A percentile compares a stretch with the other conserved stretches of the same genome.
phyloP scores from a whole-genome alignment of 2,888 invertebrate genomes.

The Melipona beecheii region DNA sequence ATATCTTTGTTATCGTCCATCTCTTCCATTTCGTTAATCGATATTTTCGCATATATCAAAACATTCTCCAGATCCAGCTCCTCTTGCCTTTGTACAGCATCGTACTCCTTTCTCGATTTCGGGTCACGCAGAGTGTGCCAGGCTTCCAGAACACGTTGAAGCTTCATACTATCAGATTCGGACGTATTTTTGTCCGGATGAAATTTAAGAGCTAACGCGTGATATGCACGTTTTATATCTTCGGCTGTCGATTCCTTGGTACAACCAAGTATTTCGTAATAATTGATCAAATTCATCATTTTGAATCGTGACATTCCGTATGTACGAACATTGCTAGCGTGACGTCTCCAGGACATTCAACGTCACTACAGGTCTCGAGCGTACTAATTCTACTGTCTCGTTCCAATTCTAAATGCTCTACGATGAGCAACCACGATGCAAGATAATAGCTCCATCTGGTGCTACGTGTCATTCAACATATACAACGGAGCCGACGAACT shows the following conservation, averaged over 20 bases:
- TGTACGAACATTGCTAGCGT: neutral
- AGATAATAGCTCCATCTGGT: no score
- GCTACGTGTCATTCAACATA: no score
- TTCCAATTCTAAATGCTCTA: no score
- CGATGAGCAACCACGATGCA: no score
- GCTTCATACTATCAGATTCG: slow-evolving; percentile 79
- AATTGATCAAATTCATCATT: slow-evolving; percentile 75
- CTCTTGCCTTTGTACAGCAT: slow-evolving; percentile 86
- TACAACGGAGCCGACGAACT: no score
- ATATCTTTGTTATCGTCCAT: slow-evolving; percentile 80
- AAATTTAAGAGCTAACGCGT: slow-evolving; percentile 85
- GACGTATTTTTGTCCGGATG: slow-evolving; percentile 87
- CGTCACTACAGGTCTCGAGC: no score
- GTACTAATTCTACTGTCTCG: no score
- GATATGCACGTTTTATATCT: slow-evolving; percentile 88
- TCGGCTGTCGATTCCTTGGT: slow-evolving; percentile 85
- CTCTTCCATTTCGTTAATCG: slow-evolving; percentile 84
- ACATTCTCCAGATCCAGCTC: slow-evolving; percentile 85
- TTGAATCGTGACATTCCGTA: no score
- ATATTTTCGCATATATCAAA: slow-evolving; percentile 87
- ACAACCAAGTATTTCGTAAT: slow-evolving; percentile 86
- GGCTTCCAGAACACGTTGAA: slow-evolving; percentile 88
- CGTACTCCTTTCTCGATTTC: slow-evolving; percentile 87
- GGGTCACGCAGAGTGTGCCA: slow-evolving; percentile 89
- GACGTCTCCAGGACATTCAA: no score